Base-by-base conservation (phyloP, 2,888 invertebrate genomes). In the Agelastica alni region DNA sequence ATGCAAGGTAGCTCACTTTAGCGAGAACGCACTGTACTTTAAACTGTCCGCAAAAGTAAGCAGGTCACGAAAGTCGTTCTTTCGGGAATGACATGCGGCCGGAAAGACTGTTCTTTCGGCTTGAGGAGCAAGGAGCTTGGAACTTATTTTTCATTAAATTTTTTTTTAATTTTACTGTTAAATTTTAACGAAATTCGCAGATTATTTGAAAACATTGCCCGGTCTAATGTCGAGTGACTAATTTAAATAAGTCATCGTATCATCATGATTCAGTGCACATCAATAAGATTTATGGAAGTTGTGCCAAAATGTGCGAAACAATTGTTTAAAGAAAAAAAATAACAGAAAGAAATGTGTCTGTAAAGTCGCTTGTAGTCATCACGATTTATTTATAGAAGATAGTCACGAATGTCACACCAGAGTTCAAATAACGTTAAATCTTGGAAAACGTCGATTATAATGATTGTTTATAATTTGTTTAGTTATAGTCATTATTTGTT, bases 321-420 rank as follows among this genome's bases (percentile, higher is more conserved):
- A 45, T 48, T 43, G 43, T 30, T 37, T 34, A 39, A 31, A 39
- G 16, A 28, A 51, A 30, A 16, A 13, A 46, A 32, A 37, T 10
- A 9, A 36, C n/a, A n/a, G n/a, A n/a, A n/a, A n/a, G n/a, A 14
- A n/a, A 18, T 18, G 20, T 20, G 12, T 39, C 20, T 39, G 17
- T 18, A 39, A 39, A 39, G 20, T 20, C 12, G 17, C 37, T 18
- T 17, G n/a, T 12, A 41, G 17, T 10, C 12, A 43, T 51, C 54
- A 55, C 54, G 49, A 26, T 32, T 43, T 55, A 55, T 55, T 55
- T 55, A 49, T 55, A 51, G 54, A 55, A 44, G 45, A 44, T 31
- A 44, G 54, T 45, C 54, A 55, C 26, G 32, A 49, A 55, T 51
- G 54, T 55, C 54, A 55, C 20, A 39, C n/a, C 10, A 39, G 17